Evolutionary conservation across 2,113 vertebrate species (phyloP), one percentile per base, ranked within the genome.

Genomic region (Seriola quinqueradiata): DNA sequence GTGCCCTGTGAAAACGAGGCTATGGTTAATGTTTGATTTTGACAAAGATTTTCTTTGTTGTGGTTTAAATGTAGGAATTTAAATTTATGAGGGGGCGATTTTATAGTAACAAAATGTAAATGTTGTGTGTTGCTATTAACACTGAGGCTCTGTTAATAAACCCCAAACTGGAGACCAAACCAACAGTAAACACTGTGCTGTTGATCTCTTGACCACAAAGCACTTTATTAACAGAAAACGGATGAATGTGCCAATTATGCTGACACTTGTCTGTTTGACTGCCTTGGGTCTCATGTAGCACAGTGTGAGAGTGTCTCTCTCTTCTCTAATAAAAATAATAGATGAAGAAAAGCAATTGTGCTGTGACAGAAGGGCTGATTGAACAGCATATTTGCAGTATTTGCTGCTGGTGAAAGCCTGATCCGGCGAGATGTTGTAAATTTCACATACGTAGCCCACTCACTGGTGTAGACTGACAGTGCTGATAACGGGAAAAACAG

Each of bases 211-310:
- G 42, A 57, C 80, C 57, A 83, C 78, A 81, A 82, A 79, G 77
- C 79, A 77, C 57, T 84, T 83, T 69, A 86, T 87, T 77, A 91
- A 87, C 23, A 61, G 21, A 79, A 73, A 79, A 77, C 13, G 4
- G 69, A 85, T 91, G 71, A 87, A 89, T 88, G 83, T 83, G 75
- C 52, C 89, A 86, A 83, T 92, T 88, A 88, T 89, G 81, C 59
- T 70, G 70, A 79, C 77, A 64, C 66, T 69, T 67, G 75, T 76
- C 76, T 78, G 78, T 89, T 77, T 79, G 71, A 74, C 66, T 50
- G 79, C 76, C 25, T 75, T 14, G 38, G 57, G 75, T 79, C 21
- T 81, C 66, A 64, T 70, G 71, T 71, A 70, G 44, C 7, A 19
- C 50, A 64, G 52, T 67, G 44, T 84, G 52, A 42, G 55, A 57